Percentiles rank a stretch among this genome's conserved stretches.
Conservation (phyloP, 2,888 invertebrate genomes). For the Phyllotreta striolata region DNA sequence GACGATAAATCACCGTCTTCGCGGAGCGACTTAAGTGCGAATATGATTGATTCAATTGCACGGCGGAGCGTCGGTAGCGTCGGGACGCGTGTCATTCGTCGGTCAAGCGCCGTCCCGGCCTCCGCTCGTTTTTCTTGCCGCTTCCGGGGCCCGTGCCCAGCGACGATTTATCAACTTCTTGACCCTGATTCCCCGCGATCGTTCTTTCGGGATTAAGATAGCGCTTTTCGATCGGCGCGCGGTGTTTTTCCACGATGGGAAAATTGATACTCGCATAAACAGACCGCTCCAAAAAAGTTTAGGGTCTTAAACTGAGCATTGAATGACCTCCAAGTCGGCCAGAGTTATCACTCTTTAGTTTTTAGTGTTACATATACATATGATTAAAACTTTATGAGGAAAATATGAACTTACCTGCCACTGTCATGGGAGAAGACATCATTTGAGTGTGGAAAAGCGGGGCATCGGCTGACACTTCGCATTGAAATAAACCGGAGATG, state of each 20-base stretch:
- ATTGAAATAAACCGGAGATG: conserved; percentile 74
- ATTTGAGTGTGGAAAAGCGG: conserved; percentile 75
- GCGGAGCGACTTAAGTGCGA: conserved; percentile 32
- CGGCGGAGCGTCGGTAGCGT: conserved; percentile 15
- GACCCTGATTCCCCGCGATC: conserved; percentile 26
- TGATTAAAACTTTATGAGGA: not conserved
- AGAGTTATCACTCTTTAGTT: too few relatives aligned
- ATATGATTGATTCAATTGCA: conserved; percentile 33
- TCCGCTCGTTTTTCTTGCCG: not conserved
- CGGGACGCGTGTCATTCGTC: conserved; percentile 27
- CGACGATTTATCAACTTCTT: conserved; percentile 32
- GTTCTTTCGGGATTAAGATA: conserved; percentile 24
- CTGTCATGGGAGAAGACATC: conserved; percentile 69
- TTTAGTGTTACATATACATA: too few relatives aligned
- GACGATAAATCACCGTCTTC: conserved; percentile 28
- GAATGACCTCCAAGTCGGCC: too few relatives aligned
- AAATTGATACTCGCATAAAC: too few relatives aligned
- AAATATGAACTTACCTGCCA: conserved; percentile 68
- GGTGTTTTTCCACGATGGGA: too few relatives aligned
- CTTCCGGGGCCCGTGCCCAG: conserved; percentile 13
- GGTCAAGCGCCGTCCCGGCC: conserved; percentile 16
- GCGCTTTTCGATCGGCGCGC: not conserved
- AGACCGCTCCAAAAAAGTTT: too few relatives aligned
- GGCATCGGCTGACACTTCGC: conserved; percentile 77
- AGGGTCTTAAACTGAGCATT: too few relatives aligned